Base-by-base conservation (phyloP, 2,888 invertebrate species). In the Steinernema hermaphroditum region DNA sequence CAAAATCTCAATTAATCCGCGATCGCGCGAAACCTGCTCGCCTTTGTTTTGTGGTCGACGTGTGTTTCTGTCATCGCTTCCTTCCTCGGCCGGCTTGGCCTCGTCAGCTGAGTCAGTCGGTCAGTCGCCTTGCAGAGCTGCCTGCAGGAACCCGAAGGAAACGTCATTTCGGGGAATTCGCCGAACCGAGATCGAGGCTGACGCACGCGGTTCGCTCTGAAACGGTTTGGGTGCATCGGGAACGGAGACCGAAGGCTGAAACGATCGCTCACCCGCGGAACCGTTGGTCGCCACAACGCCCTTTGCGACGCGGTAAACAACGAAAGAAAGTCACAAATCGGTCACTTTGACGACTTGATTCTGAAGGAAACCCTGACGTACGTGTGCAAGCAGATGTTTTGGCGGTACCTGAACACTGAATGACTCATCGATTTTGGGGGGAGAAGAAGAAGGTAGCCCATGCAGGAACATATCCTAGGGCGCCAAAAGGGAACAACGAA, bases 151-250 rank as follows among this genome's bases (percentile, higher is more conserved):
- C 6, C 27, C 54, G 54, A 24, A 4, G 19, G 46, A 41, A 41
- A 41, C 41, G 49, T 49, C 49, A 27, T 54, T 54, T 14, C 54
- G 54, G n/a, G n/a, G n/a, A n/a, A 22, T 54, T 54, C 22, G 22
- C 27, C 24, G 54, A 22, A 27, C 2, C 24, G 54, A n/a, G 19
- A 19, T 54, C 54, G 46, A 16, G 54, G 19, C 6, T 49, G 49
- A 49, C 49, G 49, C 49, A 49, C 49, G 19, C 49, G 49, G 49
- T 24, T 9, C 22, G 19, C 22, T 24, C 54, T 27, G 54, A 54
- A 54, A 54, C 9, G 27, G 22, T 54, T 54, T 54, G 54, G 54
- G 54, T 54, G 54, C 54, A 54, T 2, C 54, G 54, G 27, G 24
- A 27, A 27, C 54, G 27, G 19, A 54, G 27, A 54, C 6, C 54